phyloP scores from a whole-genome alignment of 92 coral and sea anemone species.

The Micromussa lordhowensis region DNA sequence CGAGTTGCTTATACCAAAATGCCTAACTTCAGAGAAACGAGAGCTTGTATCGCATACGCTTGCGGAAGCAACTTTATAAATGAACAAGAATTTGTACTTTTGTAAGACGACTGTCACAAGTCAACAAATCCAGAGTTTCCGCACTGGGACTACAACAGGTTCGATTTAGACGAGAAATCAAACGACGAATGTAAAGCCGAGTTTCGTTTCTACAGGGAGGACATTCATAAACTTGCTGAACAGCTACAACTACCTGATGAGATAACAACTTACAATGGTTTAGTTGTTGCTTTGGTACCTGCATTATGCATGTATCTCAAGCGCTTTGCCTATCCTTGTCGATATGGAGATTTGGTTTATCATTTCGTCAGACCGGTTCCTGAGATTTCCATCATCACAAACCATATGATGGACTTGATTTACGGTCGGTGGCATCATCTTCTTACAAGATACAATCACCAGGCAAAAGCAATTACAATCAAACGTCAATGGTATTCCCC shows the following conservation, averaged over 20 bases:
- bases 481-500: no score
- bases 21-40: slow-evolving; percentile 57
- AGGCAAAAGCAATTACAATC: not conserved
- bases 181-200: slow-evolving; percentile 74
- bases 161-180: slow-evolving; percentile 61
- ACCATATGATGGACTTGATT: slow-evolving; percentile 63
- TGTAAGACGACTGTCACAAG: slow-evolving; percentile 55
- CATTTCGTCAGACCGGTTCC: slow-evolving; percentile 72
- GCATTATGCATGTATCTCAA: slow-evolving; percentile 48
- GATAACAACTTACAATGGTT: slow-evolving; percentile 51
- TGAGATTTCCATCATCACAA: slow-evolving; percentile 62
- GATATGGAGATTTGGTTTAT: slow-evolving; percentile 55
- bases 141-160: slow-evolving; percentile 64
- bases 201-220: slow-evolving; percentile 59
- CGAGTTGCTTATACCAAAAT: slow-evolving; percentile 22
- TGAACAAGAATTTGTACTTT: slow-evolving; percentile 54
- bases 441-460: slow-evolving; percentile 62
- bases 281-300: slow-evolving; percentile 43
- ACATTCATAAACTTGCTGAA: slow-evolving; percentile 56
- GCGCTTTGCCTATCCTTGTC: slow-evolving; percentile 57
- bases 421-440: slow-evolving; percentile 65
- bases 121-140: slow-evolving; percentile 67
- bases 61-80: slow-evolving; percentile 42
- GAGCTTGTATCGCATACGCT: slow-evolving; percentile 48
- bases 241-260: slow-evolving; percentile 58